Conservation (phyloP, 1,140 invertebrate species). For the Pseudomyrmex dendroicus region DNA sequence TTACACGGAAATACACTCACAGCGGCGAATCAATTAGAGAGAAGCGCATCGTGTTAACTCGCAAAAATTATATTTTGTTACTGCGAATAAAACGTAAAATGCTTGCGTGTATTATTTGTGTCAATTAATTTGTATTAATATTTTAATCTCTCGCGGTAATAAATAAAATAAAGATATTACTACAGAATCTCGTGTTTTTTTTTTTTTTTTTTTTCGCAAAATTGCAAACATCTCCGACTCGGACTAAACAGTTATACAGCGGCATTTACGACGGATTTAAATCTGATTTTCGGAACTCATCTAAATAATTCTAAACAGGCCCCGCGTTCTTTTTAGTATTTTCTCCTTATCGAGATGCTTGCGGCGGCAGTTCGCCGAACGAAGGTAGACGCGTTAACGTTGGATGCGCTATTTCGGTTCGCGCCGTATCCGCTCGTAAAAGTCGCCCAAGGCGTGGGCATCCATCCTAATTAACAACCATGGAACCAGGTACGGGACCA, state of each 20-base stretch:
- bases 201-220: neutral
- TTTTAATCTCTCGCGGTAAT: neutral
- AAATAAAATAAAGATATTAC: neutral
- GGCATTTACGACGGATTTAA: neutral
- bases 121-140: conserved; percentile 1
- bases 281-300: conserved; percentile 73
- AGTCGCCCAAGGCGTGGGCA: conserved; percentile 83
- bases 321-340: conserved; percentile 70
- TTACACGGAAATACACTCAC: conserved; percentile 48
- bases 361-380: conserved; percentile 69
- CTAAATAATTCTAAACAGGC: conserved; percentile 73
- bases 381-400: conserved; percentile 74
- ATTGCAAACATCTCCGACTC: conserved; percentile 41
- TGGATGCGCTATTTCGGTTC: conserved; percentile 80
- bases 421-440: conserved; percentile 83
- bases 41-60: neutral
- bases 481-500: conserved; percentile 82
- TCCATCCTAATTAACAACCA: conserved; percentile 85
- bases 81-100: neutral
- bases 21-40: conserved; percentile 32
- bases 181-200: neutral
- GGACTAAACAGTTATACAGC: conserved; percentile 45
- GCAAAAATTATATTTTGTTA: neutral
- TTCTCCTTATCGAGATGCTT: conserved; percentile 72
- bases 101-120: neutral